Evolutionary conservation across 2,113 vertebrate species (phyloP).

Genomic region (Pygoscelis adeliae): DNA sequence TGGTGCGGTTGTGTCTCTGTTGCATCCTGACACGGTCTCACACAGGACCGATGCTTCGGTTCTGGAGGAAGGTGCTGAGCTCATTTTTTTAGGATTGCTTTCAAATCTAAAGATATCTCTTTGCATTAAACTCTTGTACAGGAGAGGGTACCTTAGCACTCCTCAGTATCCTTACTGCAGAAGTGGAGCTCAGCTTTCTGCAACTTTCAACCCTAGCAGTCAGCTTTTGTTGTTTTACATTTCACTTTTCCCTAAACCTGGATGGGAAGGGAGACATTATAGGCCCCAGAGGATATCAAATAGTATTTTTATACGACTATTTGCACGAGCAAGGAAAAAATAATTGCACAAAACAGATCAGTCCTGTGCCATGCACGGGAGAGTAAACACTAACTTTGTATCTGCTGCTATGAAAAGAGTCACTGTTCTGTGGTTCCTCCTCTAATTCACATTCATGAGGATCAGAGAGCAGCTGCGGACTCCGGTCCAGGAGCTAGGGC

Average conservation of each 20-base stretch:
- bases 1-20: not conserved
- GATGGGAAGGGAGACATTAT: not conserved
- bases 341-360: not conserved
- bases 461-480: not conserved
- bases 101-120: not conserved
- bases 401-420: not conserved
- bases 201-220: not conserved
- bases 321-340: not conserved
- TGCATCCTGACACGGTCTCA: not conserved
- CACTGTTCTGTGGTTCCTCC: not conserved
- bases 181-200: not conserved
- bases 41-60: not conserved
- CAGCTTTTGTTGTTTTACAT: not conserved
- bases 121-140: not conserved
- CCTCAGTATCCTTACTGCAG: not conserved
- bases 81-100: not conserved
- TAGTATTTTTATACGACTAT: not conserved
- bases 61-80: not conserved
- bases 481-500: not conserved
- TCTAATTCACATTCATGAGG: not conserved
- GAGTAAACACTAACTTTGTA: not conserved
- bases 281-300: not conserved
- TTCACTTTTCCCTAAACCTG: not conserved
- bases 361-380: not conserved
- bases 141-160: not conserved